phyloP scores from a whole-genome alignment of 2,113 vertebrate species.

The Piprites chloris region DNA sequence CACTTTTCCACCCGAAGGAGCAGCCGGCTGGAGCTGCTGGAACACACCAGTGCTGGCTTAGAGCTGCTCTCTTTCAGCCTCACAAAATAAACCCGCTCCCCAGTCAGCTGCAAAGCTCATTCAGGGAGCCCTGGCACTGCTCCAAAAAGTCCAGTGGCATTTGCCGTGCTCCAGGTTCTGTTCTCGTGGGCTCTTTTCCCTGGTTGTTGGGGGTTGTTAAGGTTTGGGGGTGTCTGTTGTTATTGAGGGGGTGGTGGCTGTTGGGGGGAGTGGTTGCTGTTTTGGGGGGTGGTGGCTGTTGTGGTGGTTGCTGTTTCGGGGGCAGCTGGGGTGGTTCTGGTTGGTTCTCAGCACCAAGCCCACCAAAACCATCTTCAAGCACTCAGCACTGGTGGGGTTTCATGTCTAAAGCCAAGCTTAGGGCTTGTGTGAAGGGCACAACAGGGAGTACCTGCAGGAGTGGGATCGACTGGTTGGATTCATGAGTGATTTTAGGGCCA shows the following conservation, averaged over 20 bases:
- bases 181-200: fast-evolving
- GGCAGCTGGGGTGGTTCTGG: neutral
- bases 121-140: fast-evolving
- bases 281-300: neutral
- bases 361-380: too few relatives aligned
- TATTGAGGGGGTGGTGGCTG: neutral
- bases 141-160: fast-evolving
- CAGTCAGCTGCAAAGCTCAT: fast-evolving
- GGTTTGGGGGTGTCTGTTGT: neutral
- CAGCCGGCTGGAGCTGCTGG: neutral
- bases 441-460: neutral
- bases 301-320: fast-evolving
- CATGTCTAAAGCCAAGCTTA: too few relatives aligned
- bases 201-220: neutral
- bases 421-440: neutral
- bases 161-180: fast-evolving
- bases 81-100: fast-evolving
- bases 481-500: neutral
- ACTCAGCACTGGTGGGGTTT: neutral
- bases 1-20: neutral
- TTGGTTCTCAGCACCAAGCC: neutral
- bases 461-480: fast-evolving
- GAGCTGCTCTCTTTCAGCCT: neutral
- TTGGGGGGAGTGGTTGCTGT: neutral
- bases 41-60: neutral